phyloP scores from a whole-genome alignment of 2,888 invertebrate species.

The Heliconius ismenius region DNA sequence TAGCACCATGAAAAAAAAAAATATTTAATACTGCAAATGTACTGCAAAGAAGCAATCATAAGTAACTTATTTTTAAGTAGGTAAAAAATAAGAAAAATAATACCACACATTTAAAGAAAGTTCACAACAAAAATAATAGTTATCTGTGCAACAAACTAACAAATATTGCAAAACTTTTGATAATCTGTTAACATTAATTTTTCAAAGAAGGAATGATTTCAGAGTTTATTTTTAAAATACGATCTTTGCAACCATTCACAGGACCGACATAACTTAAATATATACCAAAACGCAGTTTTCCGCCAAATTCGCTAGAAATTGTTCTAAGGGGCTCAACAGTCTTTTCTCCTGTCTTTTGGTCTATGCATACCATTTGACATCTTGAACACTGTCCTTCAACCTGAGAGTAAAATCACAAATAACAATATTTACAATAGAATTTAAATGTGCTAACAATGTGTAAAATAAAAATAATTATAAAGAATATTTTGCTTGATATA shows the following conservation, averaged over 20 bases:
- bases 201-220: slow-evolving; percentile 53
- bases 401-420: slow-evolving; percentile 63
- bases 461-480: too few relatives aligned
- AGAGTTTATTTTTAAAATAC: slow-evolving; percentile 52
- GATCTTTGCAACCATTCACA: slow-evolving; percentile 58
- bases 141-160: background rate
- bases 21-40: too few relatives aligned
- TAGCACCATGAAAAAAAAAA: too few relatives aligned
- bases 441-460: background rate
- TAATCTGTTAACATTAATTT: background rate
- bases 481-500: too few relatives aligned
- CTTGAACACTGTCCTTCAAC: slow-evolving; percentile 91
- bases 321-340: slow-evolving; percentile 90
- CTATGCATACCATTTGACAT: slow-evolving; percentile 97
- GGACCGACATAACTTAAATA: slow-evolving; percentile 83
- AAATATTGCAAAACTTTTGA: background rate
- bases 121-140: background rate
- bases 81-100: background rate
- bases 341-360: slow-evolving; percentile 91
- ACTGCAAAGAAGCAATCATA: too few relatives aligned
- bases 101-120: background rate
- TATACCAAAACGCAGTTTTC: slow-evolving; percentile 91
- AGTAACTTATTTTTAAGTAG: too few relatives aligned
- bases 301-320: slow-evolving; percentile 86
- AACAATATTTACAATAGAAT: background rate